Evolutionary conservation across 2,888 invertebrate genomes (phyloP), one percentile per base, ranked within the genome.

Genomic region (Lasioglossum malachurum): DNA sequence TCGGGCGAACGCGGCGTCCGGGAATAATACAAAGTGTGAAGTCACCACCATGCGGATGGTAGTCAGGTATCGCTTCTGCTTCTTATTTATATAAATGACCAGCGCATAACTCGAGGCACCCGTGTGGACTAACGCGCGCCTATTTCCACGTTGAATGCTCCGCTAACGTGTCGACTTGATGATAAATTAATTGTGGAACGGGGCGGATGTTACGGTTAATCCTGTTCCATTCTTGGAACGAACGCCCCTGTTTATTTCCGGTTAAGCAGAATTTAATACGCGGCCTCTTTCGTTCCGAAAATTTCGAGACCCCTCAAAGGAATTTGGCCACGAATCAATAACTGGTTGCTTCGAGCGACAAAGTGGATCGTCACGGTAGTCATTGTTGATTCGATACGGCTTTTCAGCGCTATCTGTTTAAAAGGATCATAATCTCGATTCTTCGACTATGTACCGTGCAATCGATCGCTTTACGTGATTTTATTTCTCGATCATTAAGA

Each of bases 31-130:
- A 94, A 95, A 95, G 93, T 94, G 95, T 94, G 86, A 83, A 94
- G 95, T 95, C 95, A 95, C 94, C 91, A 89, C 23, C 53, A 10
- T 90, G 92, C 90, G 92, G 91, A 93, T 94, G 92, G 95, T 94
- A 95, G 95, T 94, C 94, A 93, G 94, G 94, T 95, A 95, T 95
- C 95, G 94, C 93, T 94, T 94, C 92, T 92, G 91, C 93, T 92
- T 94, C 95, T 95, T 95, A 95, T 95, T 95, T 95, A 95, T 95
- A 95, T 95, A 95, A 95, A 95, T 95, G 95, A 95, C 95, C 93
- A 95, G 95, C 95, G 95, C 94, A 95, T 94, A 93, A 93, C 93
- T 94, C 86, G 84, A 74, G 83, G 87, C 87, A 87, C 82, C 84
- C 88, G 87, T 46, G 84, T 84, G 77, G 86, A 88, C 88, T 89